A percentile compares a stretch with the other conserved stretches of the same genome.
phyloP scores from a whole-genome alignment of 2,113 vertebrate genomes.

The Heterotilapia buettikoferi region DNA sequence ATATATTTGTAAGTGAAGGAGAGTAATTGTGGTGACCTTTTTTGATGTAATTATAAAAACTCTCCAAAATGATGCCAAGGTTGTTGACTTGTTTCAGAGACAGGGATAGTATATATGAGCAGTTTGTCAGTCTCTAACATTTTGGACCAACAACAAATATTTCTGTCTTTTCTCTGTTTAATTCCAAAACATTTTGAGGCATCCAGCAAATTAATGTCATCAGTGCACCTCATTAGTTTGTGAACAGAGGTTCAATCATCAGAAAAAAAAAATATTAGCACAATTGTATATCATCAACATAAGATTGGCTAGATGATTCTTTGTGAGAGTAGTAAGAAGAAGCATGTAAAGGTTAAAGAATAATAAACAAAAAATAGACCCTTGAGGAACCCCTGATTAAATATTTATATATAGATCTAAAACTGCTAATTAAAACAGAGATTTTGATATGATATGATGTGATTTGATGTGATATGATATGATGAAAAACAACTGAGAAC shows the following conservation, averaged over 20 bases:
- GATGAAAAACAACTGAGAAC: neutral
- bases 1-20: neutral
- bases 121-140: neutral
- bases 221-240: neutral
- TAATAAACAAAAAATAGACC: neutral
- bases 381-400: neutral
- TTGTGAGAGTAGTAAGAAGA: neutral
- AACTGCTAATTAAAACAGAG: neutral
- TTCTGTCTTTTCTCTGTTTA: neutral
- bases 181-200: neutral
- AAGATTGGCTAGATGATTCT: neutral
- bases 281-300: neutral
- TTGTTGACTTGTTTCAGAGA: neutral
- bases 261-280: neutral
- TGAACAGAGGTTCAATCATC: neutral
- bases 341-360: neutral
- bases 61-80: neutral
- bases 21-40: neutral
- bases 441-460: neutral
- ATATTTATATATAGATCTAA: neutral
- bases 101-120: neutral
- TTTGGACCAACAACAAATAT: neutral
- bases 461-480: neutral
- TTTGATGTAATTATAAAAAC: neutral
- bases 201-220: neutral